phyloP scores from a whole-genome alignment of 2,797 vertebrate species.

The Periophthalmus magnuspinnatus region DNA sequence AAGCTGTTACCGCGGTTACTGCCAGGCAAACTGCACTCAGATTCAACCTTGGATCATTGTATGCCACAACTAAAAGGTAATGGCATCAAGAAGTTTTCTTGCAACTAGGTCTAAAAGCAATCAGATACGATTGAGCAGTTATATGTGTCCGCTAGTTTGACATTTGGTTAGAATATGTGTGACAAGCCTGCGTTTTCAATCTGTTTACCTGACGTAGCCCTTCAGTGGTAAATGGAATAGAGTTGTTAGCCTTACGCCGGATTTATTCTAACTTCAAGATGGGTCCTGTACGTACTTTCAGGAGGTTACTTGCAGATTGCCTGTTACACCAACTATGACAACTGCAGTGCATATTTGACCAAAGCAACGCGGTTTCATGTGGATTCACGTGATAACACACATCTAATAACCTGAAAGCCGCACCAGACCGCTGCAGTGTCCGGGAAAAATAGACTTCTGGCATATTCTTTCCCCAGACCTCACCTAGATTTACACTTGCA shows the following conservation, averaged over 20 bases:
- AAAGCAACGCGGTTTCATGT: too few species aligned
- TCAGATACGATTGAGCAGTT: slow-evolving; percentile 1
- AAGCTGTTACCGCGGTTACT: slow-evolving; percentile 10
- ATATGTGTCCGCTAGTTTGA: not conserved
- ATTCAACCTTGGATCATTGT: slow-evolving; percentile 14
- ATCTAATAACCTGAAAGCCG: too few species aligned
- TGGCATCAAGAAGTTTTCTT: slow-evolving; percentile 4
- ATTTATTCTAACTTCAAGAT: too few species aligned
- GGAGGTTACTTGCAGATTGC: too few species aligned
- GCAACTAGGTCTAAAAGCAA: not conserved
- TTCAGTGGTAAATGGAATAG: not conserved
- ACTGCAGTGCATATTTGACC: too few species aligned
- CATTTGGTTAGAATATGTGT: not conserved
- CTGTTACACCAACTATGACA: too few species aligned
- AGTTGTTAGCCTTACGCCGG: not conserved
- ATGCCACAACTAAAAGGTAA: slow-evolving; percentile 6
- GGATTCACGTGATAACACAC: too few species aligned
- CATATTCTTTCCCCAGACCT: too few species aligned
- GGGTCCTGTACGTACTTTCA: too few species aligned
- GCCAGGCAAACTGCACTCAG: slow-evolving; percentile 24
- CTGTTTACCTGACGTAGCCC: not conserved
- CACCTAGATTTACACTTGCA: too few species aligned
- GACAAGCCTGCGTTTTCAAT: not conserved
- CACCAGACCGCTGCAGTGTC: too few species aligned
- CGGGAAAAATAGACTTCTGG: too few species aligned